Base-by-base conservation (phyloP, 2,797 vertebrate species). In the Rachycentron canadum region DNA sequence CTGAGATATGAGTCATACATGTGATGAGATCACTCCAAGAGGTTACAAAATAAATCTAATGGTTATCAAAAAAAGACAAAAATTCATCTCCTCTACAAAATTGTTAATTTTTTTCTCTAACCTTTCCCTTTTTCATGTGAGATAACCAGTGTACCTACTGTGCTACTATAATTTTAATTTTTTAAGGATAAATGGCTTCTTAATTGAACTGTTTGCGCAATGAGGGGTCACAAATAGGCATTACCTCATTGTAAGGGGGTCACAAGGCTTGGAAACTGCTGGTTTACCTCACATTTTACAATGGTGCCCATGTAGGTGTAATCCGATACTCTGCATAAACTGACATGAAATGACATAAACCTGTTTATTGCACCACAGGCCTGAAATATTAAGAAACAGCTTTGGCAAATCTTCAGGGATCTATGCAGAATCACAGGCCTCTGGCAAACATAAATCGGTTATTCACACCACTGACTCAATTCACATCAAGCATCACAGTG, bases 401-500 rank as follows among this genome's bases (percentile, higher is more conserved):
- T 53, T 30, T 55, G 25, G 36, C 32, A 62, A 78, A 76, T 73
- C 58, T 55, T 59, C 40, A 59, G 50, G 14, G 23, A 71, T 68
- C n/a, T 38, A 28, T 23, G 62, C 28, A 57, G 36, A 40, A 62
- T 32, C 58, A 49, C 19, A 50, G 21, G 61, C 47, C 16, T 47
- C 41, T 34, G 34, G 40, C 56, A 52, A 28, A 50, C 57, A 49
- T n/a, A 26, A 50, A 53, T 23, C 30, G 30, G 40, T 49, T 36
- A 59, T 74, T 74, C 67, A 74, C 70, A 45, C 62, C 67, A 43
- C 57, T 2, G 2, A 61, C 52, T 72, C 45, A 60, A 5, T 68
- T 68, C 30, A 49, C 82, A 80, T 72, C 55, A 60, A 53, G 61
- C 59, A 23, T 36, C 50, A 58, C 50, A 40, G 58, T 40, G 34